Evolutionary conservation across 2,888 invertebrate genomes (phyloP).

Genomic region (Eulithis testata): DNA sequence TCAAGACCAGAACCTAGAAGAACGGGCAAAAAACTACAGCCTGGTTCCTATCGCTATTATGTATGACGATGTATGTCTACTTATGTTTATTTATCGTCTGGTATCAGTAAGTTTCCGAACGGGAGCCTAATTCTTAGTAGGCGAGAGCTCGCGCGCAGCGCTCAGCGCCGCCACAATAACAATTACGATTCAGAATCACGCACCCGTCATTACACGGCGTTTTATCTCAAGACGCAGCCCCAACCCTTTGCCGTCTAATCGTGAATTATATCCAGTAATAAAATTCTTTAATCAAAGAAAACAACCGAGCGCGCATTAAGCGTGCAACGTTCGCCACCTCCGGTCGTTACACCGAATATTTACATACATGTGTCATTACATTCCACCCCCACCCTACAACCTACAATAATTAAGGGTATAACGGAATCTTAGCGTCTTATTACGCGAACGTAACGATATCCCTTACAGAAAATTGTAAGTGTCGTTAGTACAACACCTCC

Average conservation of each 20-base stretch:
- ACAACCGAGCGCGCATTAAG: slow-evolving; percentile 81
- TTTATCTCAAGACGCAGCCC: slow-evolving; percentile 75
- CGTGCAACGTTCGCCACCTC: slow-evolving; percentile 81
- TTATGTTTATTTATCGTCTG: slow-evolving; percentile 9
- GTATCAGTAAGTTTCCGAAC: slow-evolving; percentile 16
- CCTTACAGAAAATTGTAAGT: slow-evolving; percentile 83
- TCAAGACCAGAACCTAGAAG: no score
- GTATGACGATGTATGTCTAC: no score
- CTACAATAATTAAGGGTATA: slow-evolving; percentile 82
- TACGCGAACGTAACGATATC: slow-evolving; percentile 83
- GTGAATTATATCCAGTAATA: slow-evolving; percentile 83
- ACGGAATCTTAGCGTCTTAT: slow-evolving; percentile 85
- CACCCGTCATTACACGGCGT: slow-evolving; percentile 77
- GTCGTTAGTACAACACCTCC: slow-evolving; percentile 70
- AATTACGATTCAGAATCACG: slow-evolving; percentile 82
- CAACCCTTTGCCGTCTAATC: slow-evolving; percentile 82
- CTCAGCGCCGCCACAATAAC: slow-evolving; percentile 59
- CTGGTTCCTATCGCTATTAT: no score
- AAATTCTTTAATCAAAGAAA: slow-evolving; percentile 85
- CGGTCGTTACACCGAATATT: slow-evolving; percentile 80
- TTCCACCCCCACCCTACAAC: slow-evolving; percentile 52
- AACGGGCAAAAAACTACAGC: no score
- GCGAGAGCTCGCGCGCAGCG: slow-evolving; percentile 27
- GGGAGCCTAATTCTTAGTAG: slow-evolving; percentile 47
- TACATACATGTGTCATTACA: slow-evolving; percentile 84